Evolutionary conservation across 2,888 invertebrate genomes (phyloP).

Genomic region (Scrobipalpa atriplicella): DNA sequence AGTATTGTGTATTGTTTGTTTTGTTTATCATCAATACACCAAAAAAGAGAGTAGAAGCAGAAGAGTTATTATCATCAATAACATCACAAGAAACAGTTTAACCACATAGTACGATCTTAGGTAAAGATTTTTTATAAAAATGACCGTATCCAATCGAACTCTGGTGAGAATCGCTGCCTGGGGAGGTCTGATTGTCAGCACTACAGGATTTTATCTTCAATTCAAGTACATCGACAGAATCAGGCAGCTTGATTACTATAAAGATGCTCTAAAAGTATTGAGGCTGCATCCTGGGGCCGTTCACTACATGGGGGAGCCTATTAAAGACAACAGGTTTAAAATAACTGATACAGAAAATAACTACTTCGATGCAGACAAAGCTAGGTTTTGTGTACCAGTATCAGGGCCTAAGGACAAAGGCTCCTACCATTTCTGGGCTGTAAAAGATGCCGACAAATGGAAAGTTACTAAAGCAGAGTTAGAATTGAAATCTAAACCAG

Average conservation of each 20-base stretch:
- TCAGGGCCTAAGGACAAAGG: constrained; percentile 87
- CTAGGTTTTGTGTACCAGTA: constrained; percentile 86
- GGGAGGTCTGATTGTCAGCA: constrained; percentile 82
- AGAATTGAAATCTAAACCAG: constrained; percentile 83
- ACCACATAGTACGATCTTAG: not conserved
- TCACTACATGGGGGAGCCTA: constrained; percentile 87
- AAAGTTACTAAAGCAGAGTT: constrained; percentile 84
- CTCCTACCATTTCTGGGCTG: constrained; percentile 84
- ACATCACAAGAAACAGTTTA: too few species aligned
- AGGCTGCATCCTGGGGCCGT: constrained; percentile 83
- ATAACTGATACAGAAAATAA: constrained; percentile 79
- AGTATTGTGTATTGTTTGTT: too few species aligned
- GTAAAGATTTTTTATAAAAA: constrained; percentile 36
- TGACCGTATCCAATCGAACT: constrained; percentile 75
- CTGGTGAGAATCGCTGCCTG: constrained; percentile 85
- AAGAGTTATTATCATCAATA: too few species aligned
- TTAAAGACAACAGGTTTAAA: constrained; percentile 85
- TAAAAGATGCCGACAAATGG: constrained; percentile 80
- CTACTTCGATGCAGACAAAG: constrained; percentile 77
- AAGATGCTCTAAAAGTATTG: constrained; percentile 83
- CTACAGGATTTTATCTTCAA: constrained; percentile 78
- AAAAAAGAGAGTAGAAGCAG: too few species aligned
- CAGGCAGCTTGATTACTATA: constrained; percentile 83
- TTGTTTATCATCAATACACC: too few species aligned
- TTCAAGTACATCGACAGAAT: constrained; percentile 81